A percentile compares a stretch with the other conserved stretches of the same genome.
Conservation (phyloP, 2,888 invertebrate genomes). For the Diploptera punctata region DNA sequence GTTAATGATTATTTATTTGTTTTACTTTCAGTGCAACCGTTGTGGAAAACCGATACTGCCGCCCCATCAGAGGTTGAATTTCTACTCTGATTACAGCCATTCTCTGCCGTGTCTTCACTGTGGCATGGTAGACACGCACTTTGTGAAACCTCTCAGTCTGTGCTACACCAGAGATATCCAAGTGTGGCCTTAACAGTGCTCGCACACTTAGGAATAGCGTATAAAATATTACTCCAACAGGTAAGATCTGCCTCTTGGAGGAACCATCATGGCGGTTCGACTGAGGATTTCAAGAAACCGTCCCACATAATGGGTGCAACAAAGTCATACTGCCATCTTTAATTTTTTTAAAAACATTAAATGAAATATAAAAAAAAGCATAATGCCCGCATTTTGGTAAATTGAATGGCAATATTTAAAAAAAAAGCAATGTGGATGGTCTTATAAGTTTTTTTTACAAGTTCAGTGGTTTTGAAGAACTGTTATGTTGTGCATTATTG, state of each 20-base stretch:
- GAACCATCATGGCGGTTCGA: neutral
- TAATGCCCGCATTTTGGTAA: neutral
- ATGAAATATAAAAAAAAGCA: neutral
- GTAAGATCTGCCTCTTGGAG: neutral
- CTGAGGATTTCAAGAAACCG: neutral
- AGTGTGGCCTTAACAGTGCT: slow-evolving; percentile 84
- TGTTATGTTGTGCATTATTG: too few species aligned
- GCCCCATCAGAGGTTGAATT: slow-evolving; percentile 85
- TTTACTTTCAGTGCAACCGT: slow-evolving; percentile 80
- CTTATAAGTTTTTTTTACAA: too few species aligned
- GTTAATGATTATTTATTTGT: neutral
- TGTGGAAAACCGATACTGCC: slow-evolving; percentile 89
- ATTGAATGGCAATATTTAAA: neutral
- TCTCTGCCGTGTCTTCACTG: slow-evolving; percentile 92
- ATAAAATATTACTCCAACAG: neutral
- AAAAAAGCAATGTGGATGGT: too few species aligned
- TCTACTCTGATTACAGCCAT: slow-evolving; percentile 95
- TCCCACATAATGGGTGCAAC: neutral
- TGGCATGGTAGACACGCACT: slow-evolving; percentile 89
- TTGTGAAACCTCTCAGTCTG: slow-evolving; percentile 87
- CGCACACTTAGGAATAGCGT: neutral
- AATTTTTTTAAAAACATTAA: neutral
- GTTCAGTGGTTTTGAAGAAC: too few species aligned
- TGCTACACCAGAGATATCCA: slow-evolving; percentile 82
- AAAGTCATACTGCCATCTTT: neutral